Evolutionary conservation across 2,113 vertebrate genomes (phyloP).

Genomic region (Callorhinus ursinus): DNA sequence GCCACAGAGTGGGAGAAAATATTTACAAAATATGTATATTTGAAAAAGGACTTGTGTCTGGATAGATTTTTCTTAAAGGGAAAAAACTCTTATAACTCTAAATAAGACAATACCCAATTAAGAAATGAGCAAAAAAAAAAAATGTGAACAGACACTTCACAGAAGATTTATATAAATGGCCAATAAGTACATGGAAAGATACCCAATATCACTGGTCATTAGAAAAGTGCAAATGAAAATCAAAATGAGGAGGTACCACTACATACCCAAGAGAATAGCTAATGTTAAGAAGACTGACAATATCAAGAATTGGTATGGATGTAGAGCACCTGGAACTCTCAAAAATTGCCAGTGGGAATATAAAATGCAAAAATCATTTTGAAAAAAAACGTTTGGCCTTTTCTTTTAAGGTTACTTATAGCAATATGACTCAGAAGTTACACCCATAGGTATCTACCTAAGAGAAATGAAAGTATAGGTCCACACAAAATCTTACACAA

Average conservation of each 20-base stretch:
- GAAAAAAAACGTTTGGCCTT: neutral
- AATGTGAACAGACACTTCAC: neutral
- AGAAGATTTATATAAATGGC: neutral
- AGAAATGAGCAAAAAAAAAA: neutral
- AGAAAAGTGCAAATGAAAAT: neutral
- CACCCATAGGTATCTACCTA: neutral
- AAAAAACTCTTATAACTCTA: neutral
- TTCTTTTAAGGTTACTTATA: neutral
- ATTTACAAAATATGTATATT: neutral
- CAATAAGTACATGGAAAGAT: neutral
- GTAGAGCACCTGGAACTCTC: neutral
- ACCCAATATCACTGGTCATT: neutral
- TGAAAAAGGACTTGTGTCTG: neutral
- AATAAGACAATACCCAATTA: neutral
- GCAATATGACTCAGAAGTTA: neutral
- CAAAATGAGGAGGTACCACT: neutral
- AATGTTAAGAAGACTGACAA: neutral
- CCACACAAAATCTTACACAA: neutral
- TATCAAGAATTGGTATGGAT: neutral
- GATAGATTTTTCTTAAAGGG: neutral
- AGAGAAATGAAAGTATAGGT: neutral
- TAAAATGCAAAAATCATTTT: neutral
- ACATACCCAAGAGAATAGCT: neutral
- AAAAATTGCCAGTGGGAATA: neutral
- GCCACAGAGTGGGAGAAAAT: neutral